These are phyloP conservation scores for Oscheius sp. DNA, from an alignment of 1,140 invertebrate species.

Conservation along the genomic window DNA sequence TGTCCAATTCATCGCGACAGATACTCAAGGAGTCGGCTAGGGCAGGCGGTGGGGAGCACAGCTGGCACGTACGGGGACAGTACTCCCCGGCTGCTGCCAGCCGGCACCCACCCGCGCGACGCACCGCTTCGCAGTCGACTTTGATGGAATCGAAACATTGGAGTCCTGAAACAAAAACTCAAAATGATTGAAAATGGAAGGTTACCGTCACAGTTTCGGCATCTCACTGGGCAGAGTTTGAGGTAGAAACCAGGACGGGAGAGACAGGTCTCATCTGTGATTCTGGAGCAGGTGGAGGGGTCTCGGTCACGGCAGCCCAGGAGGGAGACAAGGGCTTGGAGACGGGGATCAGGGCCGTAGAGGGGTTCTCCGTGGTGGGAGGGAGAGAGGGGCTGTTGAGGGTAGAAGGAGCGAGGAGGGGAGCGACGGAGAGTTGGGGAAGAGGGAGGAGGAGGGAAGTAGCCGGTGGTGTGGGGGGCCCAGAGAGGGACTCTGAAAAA, in stretches of 20 bases:
- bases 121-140: constrained; percentile 37
- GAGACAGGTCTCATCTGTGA: constrained; percentile 32
- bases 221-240: constrained; percentile 38
- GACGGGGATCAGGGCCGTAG: neutral
- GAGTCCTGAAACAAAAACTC: neutral
- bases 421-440: neutral
- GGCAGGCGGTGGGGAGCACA: constrained; percentile 26
- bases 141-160: constrained; percentile 39
- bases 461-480: neutral
- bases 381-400: too few species aligned
- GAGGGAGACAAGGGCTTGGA: constrained; percentile 10
- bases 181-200: neutral
- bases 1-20: constrained; percentile 38
- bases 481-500: neutral
- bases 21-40: constrained; percentile 23
- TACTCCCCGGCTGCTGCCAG: constrained; percentile 37
- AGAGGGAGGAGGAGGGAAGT: neutral
- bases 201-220: constrained; percentile 34
- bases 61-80: constrained; percentile 36
- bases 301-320: constrained; percentile 35
- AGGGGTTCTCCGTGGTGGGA: neutral
- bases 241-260: constrained; percentile 37
- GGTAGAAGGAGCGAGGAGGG: constrained; percentile 2
- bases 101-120: constrained; percentile 24
- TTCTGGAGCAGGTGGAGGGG: constrained; percentile 20